phyloP scores from a whole-genome alignment of 92 coral and sea anemone species.

The Porites lobata region DNA sequence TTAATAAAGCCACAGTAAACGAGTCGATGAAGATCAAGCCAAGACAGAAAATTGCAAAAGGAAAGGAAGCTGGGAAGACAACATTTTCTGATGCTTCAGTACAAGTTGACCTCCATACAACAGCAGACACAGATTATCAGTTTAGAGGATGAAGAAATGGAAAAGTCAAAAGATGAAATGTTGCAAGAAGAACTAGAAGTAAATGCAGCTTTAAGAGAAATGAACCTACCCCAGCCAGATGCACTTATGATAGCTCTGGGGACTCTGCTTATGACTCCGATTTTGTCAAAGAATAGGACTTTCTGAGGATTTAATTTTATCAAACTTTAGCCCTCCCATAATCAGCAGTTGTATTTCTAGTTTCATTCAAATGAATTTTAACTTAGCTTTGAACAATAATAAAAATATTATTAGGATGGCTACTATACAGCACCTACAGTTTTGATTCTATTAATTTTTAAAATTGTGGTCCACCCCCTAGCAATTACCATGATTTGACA shows the following conservation, averaged over 20 bases:
- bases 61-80: slow-evolving; percentile 38
- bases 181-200: slow-evolving; percentile 20
- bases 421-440: no score
- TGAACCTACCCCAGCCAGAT: slow-evolving; percentile 47
- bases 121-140: neutral
- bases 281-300: neutral
- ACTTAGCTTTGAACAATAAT: no score
- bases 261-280: slow-evolving; percentile 32
- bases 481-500: no score
- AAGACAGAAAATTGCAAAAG: slow-evolving; percentile 36
- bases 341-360: no score
- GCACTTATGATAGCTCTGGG: neutral
- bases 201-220: slow-evolving; percentile 31
- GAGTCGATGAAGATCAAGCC: slow-evolving; percentile 55
- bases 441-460: no score
- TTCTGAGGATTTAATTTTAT: no score
- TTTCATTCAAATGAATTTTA: no score
- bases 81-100: slow-evolving; percentile 62
- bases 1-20: slow-evolving; percentile 37
- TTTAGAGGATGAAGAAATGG: slow-evolving; percentile 34
- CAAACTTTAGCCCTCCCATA: no score
- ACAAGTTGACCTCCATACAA: slow-evolving; percentile 39
- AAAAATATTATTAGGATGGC: no score
- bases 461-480: no score
- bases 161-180: neutral